Percentiles rank a stretch among this genome's conserved stretches.
These are phyloP conservation scores for Panorpa germanica DNA, from an alignment of 2,888 invertebrate species.

Conservation along the genomic window DNA sequence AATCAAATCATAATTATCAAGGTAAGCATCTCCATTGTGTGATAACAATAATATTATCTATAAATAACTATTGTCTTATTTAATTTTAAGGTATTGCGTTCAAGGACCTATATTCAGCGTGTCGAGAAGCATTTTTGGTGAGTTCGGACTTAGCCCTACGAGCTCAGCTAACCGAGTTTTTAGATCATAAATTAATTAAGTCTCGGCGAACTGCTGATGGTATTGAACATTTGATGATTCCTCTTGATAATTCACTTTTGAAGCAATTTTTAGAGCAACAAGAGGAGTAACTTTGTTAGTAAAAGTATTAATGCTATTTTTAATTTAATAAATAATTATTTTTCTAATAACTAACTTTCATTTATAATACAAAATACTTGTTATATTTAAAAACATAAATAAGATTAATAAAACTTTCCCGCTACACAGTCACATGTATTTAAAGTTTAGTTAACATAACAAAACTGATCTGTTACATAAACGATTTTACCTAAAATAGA, in stretches of 20 bases:
- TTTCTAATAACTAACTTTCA: too few species aligned
- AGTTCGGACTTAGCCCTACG: conserved; percentile 82
- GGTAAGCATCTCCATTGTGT: conserved; percentile 28
- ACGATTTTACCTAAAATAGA: too few species aligned
- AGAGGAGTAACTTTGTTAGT: too few species aligned
- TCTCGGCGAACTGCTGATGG: conserved; percentile 64
- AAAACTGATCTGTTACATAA: too few species aligned
- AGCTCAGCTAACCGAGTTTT: conserved; percentile 84
- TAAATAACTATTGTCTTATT: conserved; percentile 4
- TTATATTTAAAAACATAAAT: too few species aligned
- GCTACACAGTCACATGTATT: too few species aligned
- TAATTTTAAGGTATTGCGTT: conserved; percentile 58
- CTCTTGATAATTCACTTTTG: conserved; percentile 50
- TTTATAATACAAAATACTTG: too few species aligned
- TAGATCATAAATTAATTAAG: conserved; percentile 83
- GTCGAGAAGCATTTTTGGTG: conserved; percentile 78
- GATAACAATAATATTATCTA: not conserved
- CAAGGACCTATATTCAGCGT: conserved; percentile 66
- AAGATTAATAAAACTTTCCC: too few species aligned
- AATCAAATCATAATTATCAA: conserved; percentile 49
- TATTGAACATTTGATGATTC: conserved; percentile 61
- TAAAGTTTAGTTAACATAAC: too few species aligned
- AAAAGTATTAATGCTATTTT: too few species aligned
- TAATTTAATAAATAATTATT: too few species aligned
- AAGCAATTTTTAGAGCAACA: conserved; percentile 59